Evolutionary conservation across 1,140 invertebrate genomes (phyloP).

Genomic region (Ladona fulva): DNA sequence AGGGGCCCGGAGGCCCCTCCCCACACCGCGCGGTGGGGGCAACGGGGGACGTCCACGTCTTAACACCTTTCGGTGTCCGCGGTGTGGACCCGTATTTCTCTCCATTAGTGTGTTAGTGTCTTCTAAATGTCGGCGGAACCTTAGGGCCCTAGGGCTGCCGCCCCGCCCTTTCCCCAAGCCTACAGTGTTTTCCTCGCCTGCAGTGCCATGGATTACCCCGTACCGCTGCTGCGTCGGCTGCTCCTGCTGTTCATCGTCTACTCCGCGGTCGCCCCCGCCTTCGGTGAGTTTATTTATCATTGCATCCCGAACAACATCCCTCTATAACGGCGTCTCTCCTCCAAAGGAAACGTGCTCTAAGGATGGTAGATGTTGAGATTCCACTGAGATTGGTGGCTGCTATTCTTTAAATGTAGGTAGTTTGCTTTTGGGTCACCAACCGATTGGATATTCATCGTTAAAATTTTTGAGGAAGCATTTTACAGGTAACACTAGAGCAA

Average conservation of each 20-base stretch:
- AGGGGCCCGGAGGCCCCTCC: neutral
- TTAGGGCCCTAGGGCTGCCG: neutral
- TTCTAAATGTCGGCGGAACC: neutral
- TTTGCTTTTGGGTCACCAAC: too few relatives aligned
- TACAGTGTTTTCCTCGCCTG: neutral
- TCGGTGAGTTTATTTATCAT: neutral
- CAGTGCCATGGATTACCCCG: neutral
- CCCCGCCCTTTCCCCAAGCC: neutral
- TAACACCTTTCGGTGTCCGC: neutral
- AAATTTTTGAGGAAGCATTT: too few relatives aligned
- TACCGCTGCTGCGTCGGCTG: too few relatives aligned
- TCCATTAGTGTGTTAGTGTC: neutral
- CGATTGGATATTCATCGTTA: too few relatives aligned
- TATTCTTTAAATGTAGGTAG: too few relatives aligned
- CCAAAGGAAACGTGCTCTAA: too few relatives aligned
- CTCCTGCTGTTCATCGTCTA: neutral
- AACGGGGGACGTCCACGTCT: neutral
- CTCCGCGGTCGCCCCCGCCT: neutral
- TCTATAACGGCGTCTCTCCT: too few relatives aligned
- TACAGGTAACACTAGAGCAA: too few relatives aligned
- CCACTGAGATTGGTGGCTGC: too few relatives aligned
- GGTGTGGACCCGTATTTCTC: neutral
- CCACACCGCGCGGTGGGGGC: neutral
- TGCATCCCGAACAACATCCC: too few relatives aligned
- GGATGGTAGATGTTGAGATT: too few relatives aligned